Conservation (phyloP, 2,113 vertebrate genomes). For the Syngnathus typhle region DNA sequence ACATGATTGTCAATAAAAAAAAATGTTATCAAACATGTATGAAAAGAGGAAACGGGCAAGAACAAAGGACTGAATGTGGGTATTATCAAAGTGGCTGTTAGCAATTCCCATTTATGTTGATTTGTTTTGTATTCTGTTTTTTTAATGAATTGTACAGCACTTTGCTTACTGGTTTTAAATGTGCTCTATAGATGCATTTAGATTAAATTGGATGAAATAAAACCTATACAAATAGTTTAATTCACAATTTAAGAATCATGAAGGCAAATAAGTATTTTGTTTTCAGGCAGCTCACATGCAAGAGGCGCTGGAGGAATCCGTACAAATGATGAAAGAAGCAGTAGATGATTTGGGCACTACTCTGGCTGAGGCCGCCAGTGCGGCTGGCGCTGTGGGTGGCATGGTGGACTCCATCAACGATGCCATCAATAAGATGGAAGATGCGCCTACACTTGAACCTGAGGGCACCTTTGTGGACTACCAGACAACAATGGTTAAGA, state of each 20-base stretch:
- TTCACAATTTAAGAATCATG: not conserved
- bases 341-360: constrained; percentile 90
- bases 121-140: no score
- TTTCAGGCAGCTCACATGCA: constrained; percentile 88
- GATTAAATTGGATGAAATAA: no score
- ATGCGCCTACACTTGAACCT: constrained; percentile 77
- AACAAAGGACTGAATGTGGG: no score
- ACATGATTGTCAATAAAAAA: no score
- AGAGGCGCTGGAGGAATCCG: constrained; percentile 90
- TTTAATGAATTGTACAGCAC: no score
- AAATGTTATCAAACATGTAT: no score
- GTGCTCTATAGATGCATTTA: no score
- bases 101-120: no score
- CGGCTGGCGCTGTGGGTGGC: constrained; percentile 88
- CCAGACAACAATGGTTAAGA: constrained; percentile 98
- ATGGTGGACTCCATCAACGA: constrained; percentile 97
- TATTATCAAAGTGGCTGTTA: no score
- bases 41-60: no score
- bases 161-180: no score
- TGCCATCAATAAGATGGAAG: constrained; percentile 91
- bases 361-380: constrained; percentile 86
- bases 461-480: constrained; percentile 98
- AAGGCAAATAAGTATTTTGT: not conserved
- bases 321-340: constrained; percentile 98
- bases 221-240: no score